phyloP scores from a whole-genome alignment of 1,140 invertebrate genomes.

The Araneus ventricosus region DNA sequence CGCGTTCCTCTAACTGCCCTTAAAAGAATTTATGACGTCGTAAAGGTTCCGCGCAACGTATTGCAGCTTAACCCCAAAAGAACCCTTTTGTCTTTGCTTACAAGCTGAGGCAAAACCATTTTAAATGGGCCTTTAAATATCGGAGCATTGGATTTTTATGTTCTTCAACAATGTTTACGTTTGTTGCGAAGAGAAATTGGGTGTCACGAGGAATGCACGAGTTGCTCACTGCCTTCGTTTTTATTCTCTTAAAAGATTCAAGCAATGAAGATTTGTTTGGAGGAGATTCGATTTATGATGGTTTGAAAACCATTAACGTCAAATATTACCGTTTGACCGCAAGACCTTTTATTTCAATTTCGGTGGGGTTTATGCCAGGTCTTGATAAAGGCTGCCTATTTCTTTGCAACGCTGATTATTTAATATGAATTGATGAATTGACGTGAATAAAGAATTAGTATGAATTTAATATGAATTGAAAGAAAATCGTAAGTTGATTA shows the following conservation, averaged over 20 bases:
- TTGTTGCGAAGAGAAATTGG: slow-evolving; percentile 30
- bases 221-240: neutral
- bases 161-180: slow-evolving; percentile 43
- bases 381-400: neutral
- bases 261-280: slow-evolving; percentile 21
- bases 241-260: slow-evolving; percentile 24
- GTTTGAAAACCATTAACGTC: slow-evolving; percentile 12
- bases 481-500: no score
- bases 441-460: no score
- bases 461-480: no score
- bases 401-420: neutral
- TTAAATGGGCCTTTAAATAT: slow-evolving; percentile 67
- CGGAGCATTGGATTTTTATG: slow-evolving; percentile 61
- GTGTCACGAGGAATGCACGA: slow-evolving; percentile 33
- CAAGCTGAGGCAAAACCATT: slow-evolving; percentile 42
- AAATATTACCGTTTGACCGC: slow-evolving; percentile 1
- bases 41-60: slow-evolving; percentile 30
- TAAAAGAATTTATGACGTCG: slow-evolving; percentile 71
- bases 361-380: neutral
- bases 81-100: slow-evolving; percentile 54
- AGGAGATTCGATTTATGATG: slow-evolving; percentile 23
- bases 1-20: slow-evolving; percentile 45
- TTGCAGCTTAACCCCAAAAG: slow-evolving; percentile 66
- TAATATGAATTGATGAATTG: no score
- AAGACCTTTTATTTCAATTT: neutral